Base-by-base conservation (phyloP, 2,888 invertebrate genomes). In the Scaptomyza parva region DNA sequence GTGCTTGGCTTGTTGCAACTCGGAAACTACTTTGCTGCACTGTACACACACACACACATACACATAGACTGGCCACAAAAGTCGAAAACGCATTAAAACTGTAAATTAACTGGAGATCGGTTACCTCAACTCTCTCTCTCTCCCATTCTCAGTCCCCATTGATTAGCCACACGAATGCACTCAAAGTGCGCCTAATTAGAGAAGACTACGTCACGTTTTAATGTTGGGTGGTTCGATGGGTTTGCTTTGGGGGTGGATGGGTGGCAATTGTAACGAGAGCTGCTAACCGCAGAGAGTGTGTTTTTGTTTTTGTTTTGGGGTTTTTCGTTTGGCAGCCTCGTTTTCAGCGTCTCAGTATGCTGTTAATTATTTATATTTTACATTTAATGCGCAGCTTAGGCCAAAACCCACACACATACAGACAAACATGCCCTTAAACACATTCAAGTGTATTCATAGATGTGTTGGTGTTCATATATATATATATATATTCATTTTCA, bases 301-400 rank as follows among this genome's bases (percentile, higher is more conserved):
- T 20, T 47, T 30, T 47, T 28, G 28, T 28, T 9, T 28, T 28
- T 28, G 9, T 67, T 67, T 59, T 11, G 12, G 60, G 24, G 17
- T 51, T 73, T 67, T 67, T 9, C 17, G 55, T 57, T 61, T 44
- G 12, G 3, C 37, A 51, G 43, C 58, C 50, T 50, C 50, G 44
- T 28, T 39, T 37, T 62, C 39, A 28, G 47, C 45, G 47, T 61
- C 75, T 70, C 51, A 43, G 77, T 65, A 41, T 58, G 71, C 66
- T 82, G 82, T 82, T 82, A 88, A 82, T 82, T 88, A 82, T 82
- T 88, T 83, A 88, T 79, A 88, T 83, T 88, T 82, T 86, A 83
- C 69, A 86, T 82, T 82, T 82, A 82, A 88, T 82, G 77, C 86
- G 68, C 80, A 82, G 82, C 82, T 82, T 88, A 82, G 70, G 68